Base-by-base conservation (phyloP, 2,797 vertebrate genomes). In the Periparus ater region DNA sequence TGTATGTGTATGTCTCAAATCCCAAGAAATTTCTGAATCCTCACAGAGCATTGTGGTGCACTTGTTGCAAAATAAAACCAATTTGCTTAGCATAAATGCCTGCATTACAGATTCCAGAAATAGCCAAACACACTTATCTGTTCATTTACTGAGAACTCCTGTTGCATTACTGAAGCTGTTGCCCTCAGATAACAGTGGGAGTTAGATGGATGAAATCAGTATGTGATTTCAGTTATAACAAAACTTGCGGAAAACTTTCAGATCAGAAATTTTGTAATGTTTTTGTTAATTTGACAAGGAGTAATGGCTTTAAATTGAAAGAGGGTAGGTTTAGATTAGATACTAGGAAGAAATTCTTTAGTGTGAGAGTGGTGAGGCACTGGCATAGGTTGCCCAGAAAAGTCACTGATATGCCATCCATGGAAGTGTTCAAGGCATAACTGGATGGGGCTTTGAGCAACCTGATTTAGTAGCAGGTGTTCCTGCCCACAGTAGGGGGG, bases 51-150 rank as follows among this genome's bases (percentile, higher is more conserved):
- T 55, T 68, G 20, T 38, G 40, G 16, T 73, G 53, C 25, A 38
- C 30, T 82, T 82, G 25, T 61, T 83, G 58, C 27, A 91, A 89
- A 95, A 86, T 61, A 67, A 55, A 51, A 47, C 22, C 44, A 80
- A 77, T 75, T 91, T 80, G 8, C 30, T 91, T 71, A 55, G 30
- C 27, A 19, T 57, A 40, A 83, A 53, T 32, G 10, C 48, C 60
- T 76, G 68, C 22, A 74, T 74, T 71, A 76, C 13, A 77, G 50
- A 65, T 23, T 92, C 30, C n/a, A 93, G 72, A 89, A 85, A 93
- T 3, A 93, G 44, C 45, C 58, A 51, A 68, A 62, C 27, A 42
- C 7, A 11, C 16, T 85, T 79, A 61, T 57, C 83, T 77, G 6
- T 89, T 85, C 7, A 38, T 80, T 95, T 68, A 58, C 17, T 78